Percentiles rank a stretch among this genome's conserved stretches.
Evolutionary conservation across 1,140 invertebrate species (phyloP).

Genomic region (Calephelis virginiensis): DNA sequence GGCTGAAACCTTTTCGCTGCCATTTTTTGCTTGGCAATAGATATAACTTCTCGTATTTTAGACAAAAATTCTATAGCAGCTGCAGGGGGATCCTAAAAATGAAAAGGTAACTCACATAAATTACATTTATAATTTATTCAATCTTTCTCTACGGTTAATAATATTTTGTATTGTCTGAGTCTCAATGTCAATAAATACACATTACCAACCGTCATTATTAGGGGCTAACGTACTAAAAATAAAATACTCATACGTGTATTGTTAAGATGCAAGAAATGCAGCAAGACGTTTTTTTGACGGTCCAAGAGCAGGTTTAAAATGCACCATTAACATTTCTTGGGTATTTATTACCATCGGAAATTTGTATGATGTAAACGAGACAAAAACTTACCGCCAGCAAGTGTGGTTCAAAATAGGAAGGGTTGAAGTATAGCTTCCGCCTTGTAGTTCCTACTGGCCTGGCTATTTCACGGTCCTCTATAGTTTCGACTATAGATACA

Average conservation of each 20-base stretch:
- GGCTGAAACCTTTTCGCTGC: slow-evolving; percentile 88
- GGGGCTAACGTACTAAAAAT: no score
- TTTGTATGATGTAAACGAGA: background rate
- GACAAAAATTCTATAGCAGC: slow-evolving; percentile 91
- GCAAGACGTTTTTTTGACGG: no score
- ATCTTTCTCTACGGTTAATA: no score
- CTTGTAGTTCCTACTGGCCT: slow-evolving; percentile 83
- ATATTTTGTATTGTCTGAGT: no score
- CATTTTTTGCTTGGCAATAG: slow-evolving; percentile 93
- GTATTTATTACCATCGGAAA: background rate
- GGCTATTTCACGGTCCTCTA: slow-evolving; percentile 83
- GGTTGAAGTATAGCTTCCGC: slow-evolving; percentile 91
- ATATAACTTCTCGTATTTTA: slow-evolving; percentile 93
- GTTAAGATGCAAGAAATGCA: no score
- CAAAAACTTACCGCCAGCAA: slow-evolving; percentile 83
- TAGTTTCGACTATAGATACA: slow-evolving; percentile 89
- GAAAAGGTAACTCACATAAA: background rate
- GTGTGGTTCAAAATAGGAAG: slow-evolving; percentile 92
- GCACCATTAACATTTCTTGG: background rate
- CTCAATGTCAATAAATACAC: no score
- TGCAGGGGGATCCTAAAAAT: slow-evolving; percentile 87
- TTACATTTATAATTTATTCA: no score
- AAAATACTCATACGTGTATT: no score
- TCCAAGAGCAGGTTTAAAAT: no score
- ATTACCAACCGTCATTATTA: no score